Evolutionary conservation across 1,140 invertebrate species (phyloP).

Genomic region (Caenorhabditis latens): DNA sequence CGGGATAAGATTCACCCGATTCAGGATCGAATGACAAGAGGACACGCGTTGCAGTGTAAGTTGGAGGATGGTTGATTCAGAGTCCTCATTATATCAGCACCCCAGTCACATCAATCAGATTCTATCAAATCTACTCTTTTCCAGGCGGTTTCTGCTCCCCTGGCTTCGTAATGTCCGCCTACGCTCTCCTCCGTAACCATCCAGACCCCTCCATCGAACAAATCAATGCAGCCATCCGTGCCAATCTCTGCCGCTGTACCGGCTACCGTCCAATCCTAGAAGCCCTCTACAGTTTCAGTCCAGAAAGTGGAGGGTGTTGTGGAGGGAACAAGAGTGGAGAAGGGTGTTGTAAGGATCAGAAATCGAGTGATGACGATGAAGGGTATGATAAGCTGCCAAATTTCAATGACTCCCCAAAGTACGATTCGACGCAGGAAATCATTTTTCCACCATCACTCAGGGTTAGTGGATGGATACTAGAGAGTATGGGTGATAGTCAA

Average conservation of each 20-base stretch:
- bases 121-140: neutral
- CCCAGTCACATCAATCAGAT: no score
- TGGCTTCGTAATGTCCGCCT: slow-evolving; percentile 89
- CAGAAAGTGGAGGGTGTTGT: slow-evolving; percentile 61
- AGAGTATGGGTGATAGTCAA: neutral
- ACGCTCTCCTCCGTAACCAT: slow-evolving; percentile 77
- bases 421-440: slow-evolving; percentile 88
- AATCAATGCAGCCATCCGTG: slow-evolving; percentile 66
- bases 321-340: slow-evolving; percentile 56
- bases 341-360: slow-evolving; percentile 9
- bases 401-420: slow-evolving; percentile 83
- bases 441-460: slow-evolving; percentile 92
- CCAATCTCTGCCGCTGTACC: slow-evolving; percentile 71
- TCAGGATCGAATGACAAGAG: slow-evolving; percentile 81
- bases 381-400: slow-evolving; percentile 79
- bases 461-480: slow-evolving; percentile 78
- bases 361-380: slow-evolving; percentile 12
- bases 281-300: slow-evolving; percentile 63
- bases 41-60: slow-evolving; percentile 85
- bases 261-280: slow-evolving; percentile 71
- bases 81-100: no score
- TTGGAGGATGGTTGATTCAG: neutral
- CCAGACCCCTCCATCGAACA: slow-evolving; percentile 62
- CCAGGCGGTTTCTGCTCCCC: slow-evolving; percentile 84
- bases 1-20: slow-evolving; percentile 66